Evolutionary conservation across 2,888 invertebrate genomes (phyloP).

Genomic region (Parnassius orleans): DNA sequence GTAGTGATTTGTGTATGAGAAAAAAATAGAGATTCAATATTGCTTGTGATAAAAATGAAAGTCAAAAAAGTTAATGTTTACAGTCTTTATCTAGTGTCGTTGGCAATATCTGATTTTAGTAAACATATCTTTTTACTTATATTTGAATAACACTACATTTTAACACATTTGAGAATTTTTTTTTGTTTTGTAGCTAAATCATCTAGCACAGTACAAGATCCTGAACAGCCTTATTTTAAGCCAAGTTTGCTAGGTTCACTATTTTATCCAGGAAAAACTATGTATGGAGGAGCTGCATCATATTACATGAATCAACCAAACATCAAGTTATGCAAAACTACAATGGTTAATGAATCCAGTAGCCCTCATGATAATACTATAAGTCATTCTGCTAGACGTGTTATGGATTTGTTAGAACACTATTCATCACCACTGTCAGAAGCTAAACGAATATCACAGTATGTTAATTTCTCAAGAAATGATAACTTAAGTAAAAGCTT

Average conservation of each 20-base stretch:
- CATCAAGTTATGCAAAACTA: slow-evolving; percentile 47
- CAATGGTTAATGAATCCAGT: slow-evolving; percentile 45
- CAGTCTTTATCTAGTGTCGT: too few species aligned
- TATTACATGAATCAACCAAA: slow-evolving; percentile 75
- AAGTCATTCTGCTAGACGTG: slow-evolving; percentile 88
- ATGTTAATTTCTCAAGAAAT: slow-evolving; percentile 35
- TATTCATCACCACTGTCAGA: slow-evolving; percentile 90
- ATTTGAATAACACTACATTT: not conserved
- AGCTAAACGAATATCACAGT: slow-evolving; percentile 86
- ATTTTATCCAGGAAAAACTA: slow-evolving; percentile 88
- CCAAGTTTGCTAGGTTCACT: slow-evolving; percentile 78
- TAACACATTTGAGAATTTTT: not conserved
- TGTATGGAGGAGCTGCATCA: slow-evolving; percentile 86
- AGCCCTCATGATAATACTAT: slow-evolving; percentile 55
- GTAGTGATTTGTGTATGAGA: too few species aligned
- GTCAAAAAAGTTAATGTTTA: too few species aligned
- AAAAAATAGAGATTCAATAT: too few species aligned
- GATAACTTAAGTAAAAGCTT: slow-evolving; percentile 30
- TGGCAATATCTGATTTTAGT: too few species aligned
- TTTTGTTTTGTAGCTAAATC: slow-evolving; percentile 36
- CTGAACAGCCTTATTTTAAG: slow-evolving; percentile 58
- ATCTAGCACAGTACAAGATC: slow-evolving; percentile 57
- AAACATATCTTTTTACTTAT: too few species aligned
- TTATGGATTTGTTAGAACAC: slow-evolving; percentile 89
- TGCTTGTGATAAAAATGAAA: too few species aligned